phyloP scores from a whole-genome alignment of 2,888 invertebrate species.

The Ophioninae sp. region DNA sequence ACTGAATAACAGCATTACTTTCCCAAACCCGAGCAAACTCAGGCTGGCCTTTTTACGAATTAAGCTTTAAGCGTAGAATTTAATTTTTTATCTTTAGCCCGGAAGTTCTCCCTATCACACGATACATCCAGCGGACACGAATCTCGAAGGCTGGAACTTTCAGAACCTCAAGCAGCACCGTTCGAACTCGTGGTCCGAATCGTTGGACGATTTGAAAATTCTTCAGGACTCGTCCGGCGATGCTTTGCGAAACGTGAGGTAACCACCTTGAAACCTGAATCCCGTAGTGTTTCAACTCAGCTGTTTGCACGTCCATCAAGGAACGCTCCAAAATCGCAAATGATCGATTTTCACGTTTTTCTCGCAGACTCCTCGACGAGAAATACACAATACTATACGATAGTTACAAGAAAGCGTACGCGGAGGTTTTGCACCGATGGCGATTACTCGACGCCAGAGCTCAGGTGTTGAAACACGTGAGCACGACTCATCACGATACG shows the following conservation, averaged over 20 bases:
- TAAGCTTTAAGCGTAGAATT: no score
- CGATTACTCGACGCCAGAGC: conserved; percentile 89
- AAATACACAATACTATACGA: conserved; percentile 86
- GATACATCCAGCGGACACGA: conserved; percentile 90
- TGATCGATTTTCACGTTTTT: background rate
- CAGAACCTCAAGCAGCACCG: conserved; percentile 87
- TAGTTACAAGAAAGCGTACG: conserved; percentile 92
- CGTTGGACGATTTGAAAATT: conserved; percentile 87
- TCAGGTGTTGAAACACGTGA: conserved; percentile 85
- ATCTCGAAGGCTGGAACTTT: conserved; percentile 89
- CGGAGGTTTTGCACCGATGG: conserved; percentile 94
- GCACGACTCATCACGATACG: conserved; percentile 80
- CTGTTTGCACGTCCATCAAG: background rate
- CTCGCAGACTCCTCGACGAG: conserved; percentile 78
- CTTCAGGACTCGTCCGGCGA: conserved; percentile 78
- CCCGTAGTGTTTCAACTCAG: background rate
- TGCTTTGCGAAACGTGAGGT: conserved; percentile 75
- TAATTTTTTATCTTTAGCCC: conserved; percentile 82
- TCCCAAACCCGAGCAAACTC: background rate
- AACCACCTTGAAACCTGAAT: background rate
- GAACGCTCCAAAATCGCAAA: background rate
- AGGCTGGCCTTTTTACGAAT: no score
- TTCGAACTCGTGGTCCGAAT: conserved; percentile 94
- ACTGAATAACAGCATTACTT: background rate
- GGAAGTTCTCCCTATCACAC: conserved; percentile 95